Percentiles rank a stretch among this genome's conserved stretches.
Evolutionary conservation across 2,113 vertebrate genomes (phyloP).

Genomic region (Larimichthys polyactis): DNA sequence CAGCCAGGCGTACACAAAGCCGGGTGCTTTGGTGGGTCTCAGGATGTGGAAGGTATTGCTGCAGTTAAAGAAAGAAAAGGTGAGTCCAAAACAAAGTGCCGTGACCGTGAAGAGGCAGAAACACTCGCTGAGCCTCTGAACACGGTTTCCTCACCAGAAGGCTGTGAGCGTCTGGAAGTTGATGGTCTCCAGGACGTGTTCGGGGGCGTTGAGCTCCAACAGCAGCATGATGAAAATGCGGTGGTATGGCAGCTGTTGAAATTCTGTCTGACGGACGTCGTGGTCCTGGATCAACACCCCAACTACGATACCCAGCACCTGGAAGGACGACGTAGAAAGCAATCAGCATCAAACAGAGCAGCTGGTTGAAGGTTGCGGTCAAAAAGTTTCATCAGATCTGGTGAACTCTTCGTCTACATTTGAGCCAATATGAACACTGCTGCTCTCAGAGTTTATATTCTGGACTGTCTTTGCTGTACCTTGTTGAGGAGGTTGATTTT

Average conservation of each 20-base stretch:
- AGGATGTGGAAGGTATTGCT: conserved; percentile 99
- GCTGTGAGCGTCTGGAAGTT: conserved; percentile 99
- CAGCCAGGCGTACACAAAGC: conserved; percentile 99
- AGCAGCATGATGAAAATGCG: conserved; percentile 99
- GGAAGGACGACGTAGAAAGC: fast-evolving
- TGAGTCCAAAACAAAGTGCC: background rate
- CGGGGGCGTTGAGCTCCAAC: conserved; percentile 97
- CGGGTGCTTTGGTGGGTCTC: conserved; percentile 98
- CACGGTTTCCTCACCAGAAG: conserved; percentile 89
- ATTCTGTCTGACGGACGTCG: conserved; percentile 97
- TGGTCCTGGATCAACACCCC: conserved; percentile 98
- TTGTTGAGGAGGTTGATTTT: conserved; percentile 99
- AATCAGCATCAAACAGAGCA: background rate
- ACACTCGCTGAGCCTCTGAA: too few relatives aligned
- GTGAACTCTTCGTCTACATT: background rate
- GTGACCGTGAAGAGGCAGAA: background rate
- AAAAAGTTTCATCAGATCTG: too few relatives aligned
- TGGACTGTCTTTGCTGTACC: conserved; percentile 68
- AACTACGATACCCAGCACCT: conserved; percentile 98
- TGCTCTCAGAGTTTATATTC: background rate
- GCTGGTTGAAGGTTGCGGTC: background rate
- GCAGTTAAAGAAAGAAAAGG: conserved; percentile 49
- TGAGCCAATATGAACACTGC: background rate
- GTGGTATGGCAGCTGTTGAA: conserved; percentile 98
- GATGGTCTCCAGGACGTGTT: conserved; percentile 98